Conservation (phyloP, 2,888 invertebrate genomes). For the Nezara viridula region DNA sequence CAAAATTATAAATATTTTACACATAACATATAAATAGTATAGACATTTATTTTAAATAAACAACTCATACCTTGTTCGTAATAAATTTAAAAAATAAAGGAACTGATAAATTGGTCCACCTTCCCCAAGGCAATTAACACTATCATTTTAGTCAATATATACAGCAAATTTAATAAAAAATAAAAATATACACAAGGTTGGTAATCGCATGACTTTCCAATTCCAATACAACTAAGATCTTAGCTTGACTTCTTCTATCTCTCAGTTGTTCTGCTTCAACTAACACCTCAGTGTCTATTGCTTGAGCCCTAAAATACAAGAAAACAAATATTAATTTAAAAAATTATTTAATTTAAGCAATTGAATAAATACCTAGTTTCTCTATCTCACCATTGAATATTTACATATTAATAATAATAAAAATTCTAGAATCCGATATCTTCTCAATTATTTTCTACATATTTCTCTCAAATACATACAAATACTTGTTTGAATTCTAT, state of each 20-base stretch:
- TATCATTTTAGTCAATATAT: conserved; percentile 3
- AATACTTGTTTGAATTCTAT: too few relatives aligned
- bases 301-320: background rate
- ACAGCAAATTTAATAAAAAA: conserved; percentile 50
- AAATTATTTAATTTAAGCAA: too few relatives aligned
- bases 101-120: conserved; percentile 54
- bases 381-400: too few relatives aligned
- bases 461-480: too few relatives aligned
- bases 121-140: conserved; percentile 18
- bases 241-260: background rate
- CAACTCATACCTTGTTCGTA: conserved; percentile 15
- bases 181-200: conserved; percentile 49
- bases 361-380: too few relatives aligned
- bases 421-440: too few relatives aligned
- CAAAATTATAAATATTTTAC: conserved; percentile 38
- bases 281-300: background rate
- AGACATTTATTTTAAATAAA: conserved; percentile 45
- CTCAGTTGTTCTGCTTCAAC: background rate
- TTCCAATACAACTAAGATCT: background rate
- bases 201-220: conserved; percentile 9
- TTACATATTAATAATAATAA: too few relatives aligned
- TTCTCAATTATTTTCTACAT: too few relatives aligned
- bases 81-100: conserved; percentile 53
- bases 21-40: conserved; percentile 23
- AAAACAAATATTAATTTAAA: background rate